A percentile compares a stretch with the other conserved stretches of the same genome.
Evolutionary conservation across 2,797 vertebrate species (phyloP).

Genomic region (Lithobates pipiens): DNA sequence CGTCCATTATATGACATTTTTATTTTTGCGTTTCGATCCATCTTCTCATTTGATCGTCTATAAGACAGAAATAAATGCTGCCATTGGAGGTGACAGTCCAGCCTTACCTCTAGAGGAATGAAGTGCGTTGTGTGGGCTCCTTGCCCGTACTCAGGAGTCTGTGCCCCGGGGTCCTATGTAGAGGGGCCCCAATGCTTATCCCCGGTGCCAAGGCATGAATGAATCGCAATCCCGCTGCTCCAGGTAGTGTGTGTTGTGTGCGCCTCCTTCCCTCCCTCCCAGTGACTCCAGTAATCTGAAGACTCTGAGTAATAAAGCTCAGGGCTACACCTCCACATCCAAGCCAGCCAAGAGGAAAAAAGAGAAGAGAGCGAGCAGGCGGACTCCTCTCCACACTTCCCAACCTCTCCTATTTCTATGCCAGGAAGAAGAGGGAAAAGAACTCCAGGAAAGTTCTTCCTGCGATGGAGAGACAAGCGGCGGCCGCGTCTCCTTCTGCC

Average conservation of each 20-base stretch:
- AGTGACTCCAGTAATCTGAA: slow-evolving; percentile 39
- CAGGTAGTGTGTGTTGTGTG: not conserved
- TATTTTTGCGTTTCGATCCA: too few relatives aligned
- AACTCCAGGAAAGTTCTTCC: slow-evolving; percentile 14
- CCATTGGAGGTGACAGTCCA: not conserved
- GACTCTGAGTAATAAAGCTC: slow-evolving; percentile 38
- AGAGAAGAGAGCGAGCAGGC: not conserved
- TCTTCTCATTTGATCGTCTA: too few relatives aligned
- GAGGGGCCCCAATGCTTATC: not conserved
- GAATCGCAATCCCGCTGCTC: not conserved
- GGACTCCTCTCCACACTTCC: slow-evolving; percentile 31
- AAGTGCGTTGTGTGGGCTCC: not conserved
- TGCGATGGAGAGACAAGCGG: not conserved
- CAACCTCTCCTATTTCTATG: slow-evolving; percentile 38
- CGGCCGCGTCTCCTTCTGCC: not conserved
- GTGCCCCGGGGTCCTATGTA: not conserved
- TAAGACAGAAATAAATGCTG: too few relatives aligned
- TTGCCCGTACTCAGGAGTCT: not conserved
- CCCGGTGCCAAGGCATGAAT: slow-evolving; percentile 1
- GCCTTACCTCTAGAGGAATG: slow-evolving; percentile 12
- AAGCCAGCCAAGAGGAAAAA: slow-evolving; percentile 20
- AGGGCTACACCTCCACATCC: slow-evolving; percentile 54
- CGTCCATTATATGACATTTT: too few relatives aligned
- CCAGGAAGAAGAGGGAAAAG: slow-evolving; percentile 43
- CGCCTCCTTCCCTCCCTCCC: slow-evolving; percentile 11